Conservation (phyloP, 1,140 invertebrate genomes). For the Goniozus legneri region DNA sequence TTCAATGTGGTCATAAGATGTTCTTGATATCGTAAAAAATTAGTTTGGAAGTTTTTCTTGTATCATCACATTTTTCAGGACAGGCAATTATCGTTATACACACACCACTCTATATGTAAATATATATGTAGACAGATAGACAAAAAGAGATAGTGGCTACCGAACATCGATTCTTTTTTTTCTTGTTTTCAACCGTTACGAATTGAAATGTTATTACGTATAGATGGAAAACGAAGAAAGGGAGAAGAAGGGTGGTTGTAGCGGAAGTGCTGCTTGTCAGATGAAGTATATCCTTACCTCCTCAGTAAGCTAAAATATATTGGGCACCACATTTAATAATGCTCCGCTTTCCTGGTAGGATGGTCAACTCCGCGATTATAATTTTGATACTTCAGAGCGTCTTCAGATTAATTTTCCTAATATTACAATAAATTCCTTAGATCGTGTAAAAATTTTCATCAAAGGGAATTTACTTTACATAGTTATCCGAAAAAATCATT, state of each 20-base stretch:
- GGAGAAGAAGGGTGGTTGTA: conserved; percentile 47
- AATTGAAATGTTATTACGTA: conserved; percentile 39
- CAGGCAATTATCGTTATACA: too few species aligned
- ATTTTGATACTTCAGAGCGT: too few species aligned
- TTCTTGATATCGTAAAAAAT: too few species aligned
- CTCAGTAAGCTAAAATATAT: conserved; percentile 57
- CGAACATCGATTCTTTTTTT: conserved; percentile 29
- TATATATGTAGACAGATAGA: conserved; percentile 1
- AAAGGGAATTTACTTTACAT: too few species aligned
- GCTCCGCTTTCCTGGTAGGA: conserved; percentile 34
- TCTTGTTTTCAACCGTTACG: conserved; percentile 24
- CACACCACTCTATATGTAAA: too few species aligned
- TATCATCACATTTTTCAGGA: too few species aligned
- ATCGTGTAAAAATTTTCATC: too few species aligned
- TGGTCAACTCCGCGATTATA: conserved; percentile 20
- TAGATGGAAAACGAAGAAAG: conserved; percentile 44
- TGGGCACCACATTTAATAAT: conserved; percentile 51
- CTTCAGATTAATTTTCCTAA: too few species aligned
- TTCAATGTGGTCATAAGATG: too few species aligned
- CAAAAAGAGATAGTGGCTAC: conserved; percentile 24
- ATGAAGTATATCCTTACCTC: conserved; percentile 55
- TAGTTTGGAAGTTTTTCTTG: too few species aligned
- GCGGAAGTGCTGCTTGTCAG: conserved; percentile 49
- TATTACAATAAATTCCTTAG: too few species aligned
- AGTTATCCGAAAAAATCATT: too few species aligned